These are phyloP conservation scores for Aleiodes alternator DNA, from an alignment of 2,888 invertebrate genomes.

Conservation along the genomic window DNA sequence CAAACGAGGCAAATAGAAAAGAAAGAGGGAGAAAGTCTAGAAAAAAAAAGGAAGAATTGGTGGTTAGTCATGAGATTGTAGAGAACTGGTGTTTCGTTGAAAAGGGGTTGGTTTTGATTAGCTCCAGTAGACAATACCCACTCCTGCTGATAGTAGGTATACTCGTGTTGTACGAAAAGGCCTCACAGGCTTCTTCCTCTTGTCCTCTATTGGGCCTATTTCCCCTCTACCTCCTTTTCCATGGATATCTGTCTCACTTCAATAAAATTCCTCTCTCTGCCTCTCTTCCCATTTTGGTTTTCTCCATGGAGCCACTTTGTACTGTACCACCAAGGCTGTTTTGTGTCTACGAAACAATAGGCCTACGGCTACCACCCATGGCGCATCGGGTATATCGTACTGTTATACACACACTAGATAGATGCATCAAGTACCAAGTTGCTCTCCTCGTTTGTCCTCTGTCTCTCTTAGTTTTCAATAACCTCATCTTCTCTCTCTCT, in stretches of 20 bases:
- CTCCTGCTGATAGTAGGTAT: constrained; percentile 56
- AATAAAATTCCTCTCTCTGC: constrained; percentile 24
- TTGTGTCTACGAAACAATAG: constrained; percentile 74
- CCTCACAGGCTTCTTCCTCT: constrained; percentile 35
- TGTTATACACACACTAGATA: not conserved
- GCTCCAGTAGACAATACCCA: constrained; percentile 75
- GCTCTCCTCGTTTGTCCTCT: constrained; percentile 12
- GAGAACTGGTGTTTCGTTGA: constrained; percentile 67
- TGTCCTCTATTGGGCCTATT: constrained; percentile 20
- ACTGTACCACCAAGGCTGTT: constrained; percentile 69
- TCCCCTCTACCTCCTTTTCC: constrained; percentile 23
- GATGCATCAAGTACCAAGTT: constrained; percentile 23
- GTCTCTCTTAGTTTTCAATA: constrained; percentile 4
- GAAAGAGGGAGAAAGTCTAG: constrained; percentile 24
- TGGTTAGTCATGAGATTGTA: constrained; percentile 51
- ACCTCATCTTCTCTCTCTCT: constrained; percentile 13
- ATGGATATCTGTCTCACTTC: constrained; percentile 18
- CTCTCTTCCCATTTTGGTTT: constrained; percentile 25
- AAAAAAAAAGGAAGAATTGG: constrained; percentile 12
- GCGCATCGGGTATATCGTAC: constrained; percentile 17
- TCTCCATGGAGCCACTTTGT: constrained; percentile 70
- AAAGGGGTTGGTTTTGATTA: constrained; percentile 75
- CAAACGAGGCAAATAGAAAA: constrained; percentile 36
- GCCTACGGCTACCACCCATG: constrained; percentile 60
- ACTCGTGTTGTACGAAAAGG: constrained; percentile 2